Conservation (phyloP, 2,888 invertebrate species). For the Cantharis rufa region DNA sequence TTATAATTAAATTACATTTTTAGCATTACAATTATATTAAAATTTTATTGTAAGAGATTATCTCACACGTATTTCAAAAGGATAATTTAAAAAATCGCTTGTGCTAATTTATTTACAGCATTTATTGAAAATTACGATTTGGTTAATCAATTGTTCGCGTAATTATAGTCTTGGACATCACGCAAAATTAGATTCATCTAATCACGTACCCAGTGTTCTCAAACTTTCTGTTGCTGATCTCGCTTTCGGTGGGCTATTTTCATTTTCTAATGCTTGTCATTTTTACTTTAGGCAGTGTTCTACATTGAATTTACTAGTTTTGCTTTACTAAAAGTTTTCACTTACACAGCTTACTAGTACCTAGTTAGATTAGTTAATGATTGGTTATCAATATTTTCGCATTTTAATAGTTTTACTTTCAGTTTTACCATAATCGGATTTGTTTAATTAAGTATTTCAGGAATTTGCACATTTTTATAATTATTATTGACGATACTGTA, state of each 20-base stretch:
- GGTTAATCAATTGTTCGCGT: constrained; percentile 7
- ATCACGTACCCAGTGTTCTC: constrained; percentile 10
- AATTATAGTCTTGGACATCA: constrained; percentile 12
- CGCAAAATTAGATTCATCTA: constrained; percentile 16
- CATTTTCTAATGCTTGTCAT: constrained; percentile 5
- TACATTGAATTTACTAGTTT: neutral
- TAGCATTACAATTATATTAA: neutral
- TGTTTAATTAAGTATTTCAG: neutral
- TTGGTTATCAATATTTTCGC: constrained; percentile 1
- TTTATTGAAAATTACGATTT: neutral
- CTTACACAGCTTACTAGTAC: neutral
- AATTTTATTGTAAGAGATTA: neutral
- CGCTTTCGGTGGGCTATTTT: constrained; percentile 8
- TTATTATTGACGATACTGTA: neutral
- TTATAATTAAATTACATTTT: too few relatives aligned
- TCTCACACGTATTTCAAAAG: neutral
- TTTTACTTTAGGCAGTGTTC: constrained; percentile 6
- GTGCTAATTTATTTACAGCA: neutral
- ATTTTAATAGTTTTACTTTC: neutral
- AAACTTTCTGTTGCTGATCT: constrained; percentile 8
- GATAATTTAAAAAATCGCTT: neutral
- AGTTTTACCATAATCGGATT: neutral
- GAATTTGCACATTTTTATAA: neutral
- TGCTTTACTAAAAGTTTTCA: neutral
- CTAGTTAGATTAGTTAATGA: neutral